Evolutionary conservation across 64 coral and sea anemone species (phyloP), one percentile per base, ranked within the genome.

Genomic region (Platygyra sinensis): DNA sequence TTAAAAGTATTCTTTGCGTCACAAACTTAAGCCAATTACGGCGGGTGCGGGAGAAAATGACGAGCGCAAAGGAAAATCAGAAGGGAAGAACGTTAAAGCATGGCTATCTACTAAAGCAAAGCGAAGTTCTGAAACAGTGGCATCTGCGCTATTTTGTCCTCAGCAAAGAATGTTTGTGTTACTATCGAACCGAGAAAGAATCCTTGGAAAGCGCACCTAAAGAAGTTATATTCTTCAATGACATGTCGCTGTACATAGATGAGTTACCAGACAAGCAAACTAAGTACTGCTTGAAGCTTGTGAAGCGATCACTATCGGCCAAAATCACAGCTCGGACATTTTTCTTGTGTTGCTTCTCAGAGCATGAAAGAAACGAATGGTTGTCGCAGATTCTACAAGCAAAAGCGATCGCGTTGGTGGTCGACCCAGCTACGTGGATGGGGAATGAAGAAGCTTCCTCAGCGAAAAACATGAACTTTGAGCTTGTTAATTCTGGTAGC

Each of bases 161-260:
- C 2, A 90, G 87, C 29, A 96, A 91, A 94, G 91, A 96, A 65
- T 93, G 95, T 30, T 78, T 96, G 18, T 96, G 91, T 51, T 96
- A 93, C 77, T 96, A 96, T 62, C 78, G 67, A 29, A 96, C 62
- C 0, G 95, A 96, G 67, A 39, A 90, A 5, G 91, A 96, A 14
- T 90, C 91, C 5, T 82, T 79, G 3, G 49, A 80, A 32, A 75
- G 87, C 30, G 84, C 74, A 4, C 95, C 95, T 13, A 93, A 83
- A 61, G 95, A 89, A 46, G 52, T 96, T 2, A 96, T 96, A 77
- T 96, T 93, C 72, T 96, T 96, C 72, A 96, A 96, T 30, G 91
- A 96, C 79, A 96, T 96, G 91, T 96, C 95, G 39, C 54, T 96
- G 4, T 96, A 89, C 62, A 86, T 96, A 54, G 91, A 93, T 16